Evolutionary conservation across 2,888 invertebrate genomes (phyloP).

Genomic region (Gibbula magus): DNA sequence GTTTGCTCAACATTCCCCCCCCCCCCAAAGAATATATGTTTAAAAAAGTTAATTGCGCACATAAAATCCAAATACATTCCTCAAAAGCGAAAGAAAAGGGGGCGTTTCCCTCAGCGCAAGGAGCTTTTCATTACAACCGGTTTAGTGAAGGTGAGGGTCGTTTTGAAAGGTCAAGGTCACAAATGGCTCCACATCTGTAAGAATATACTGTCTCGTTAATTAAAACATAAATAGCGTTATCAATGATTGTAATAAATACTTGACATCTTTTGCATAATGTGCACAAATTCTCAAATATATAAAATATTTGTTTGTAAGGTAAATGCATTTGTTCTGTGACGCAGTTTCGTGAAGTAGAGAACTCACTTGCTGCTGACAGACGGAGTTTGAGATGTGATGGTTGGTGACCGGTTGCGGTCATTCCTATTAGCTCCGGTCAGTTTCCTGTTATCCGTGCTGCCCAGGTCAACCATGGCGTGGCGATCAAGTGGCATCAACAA

Average conservation of each 20-base stretch:
- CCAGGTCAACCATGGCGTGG: conserved; percentile 62
- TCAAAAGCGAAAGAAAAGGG: no score
- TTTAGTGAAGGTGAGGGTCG: not conserved
- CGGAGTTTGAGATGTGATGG: not conserved
- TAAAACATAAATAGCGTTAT: not conserved
- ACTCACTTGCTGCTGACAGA: not conserved
- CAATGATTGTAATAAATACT: not conserved
- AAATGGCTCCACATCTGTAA: not conserved
- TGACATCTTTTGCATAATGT: not conserved
- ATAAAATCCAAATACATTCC: no score
- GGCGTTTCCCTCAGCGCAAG: no score
- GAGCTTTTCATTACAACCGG: not conserved
- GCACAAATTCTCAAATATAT: not conserved
- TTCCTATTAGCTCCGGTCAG: conserved; percentile 16
- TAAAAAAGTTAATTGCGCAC: no score
- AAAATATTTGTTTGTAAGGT: not conserved
- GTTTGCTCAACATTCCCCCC: no score
- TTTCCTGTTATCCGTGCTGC: conserved; percentile 30
- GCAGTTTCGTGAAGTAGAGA: not conserved
- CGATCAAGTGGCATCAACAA: conserved; percentile 66
- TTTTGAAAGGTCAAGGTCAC: not conserved
- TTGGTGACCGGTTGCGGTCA: not conserved
- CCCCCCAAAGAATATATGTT: no score
- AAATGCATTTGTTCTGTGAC: not conserved
- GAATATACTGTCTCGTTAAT: not conserved